Evolutionary conservation across 2,888 invertebrate species (phyloP).

Genomic region (Dermolepida albohirtum): DNA sequence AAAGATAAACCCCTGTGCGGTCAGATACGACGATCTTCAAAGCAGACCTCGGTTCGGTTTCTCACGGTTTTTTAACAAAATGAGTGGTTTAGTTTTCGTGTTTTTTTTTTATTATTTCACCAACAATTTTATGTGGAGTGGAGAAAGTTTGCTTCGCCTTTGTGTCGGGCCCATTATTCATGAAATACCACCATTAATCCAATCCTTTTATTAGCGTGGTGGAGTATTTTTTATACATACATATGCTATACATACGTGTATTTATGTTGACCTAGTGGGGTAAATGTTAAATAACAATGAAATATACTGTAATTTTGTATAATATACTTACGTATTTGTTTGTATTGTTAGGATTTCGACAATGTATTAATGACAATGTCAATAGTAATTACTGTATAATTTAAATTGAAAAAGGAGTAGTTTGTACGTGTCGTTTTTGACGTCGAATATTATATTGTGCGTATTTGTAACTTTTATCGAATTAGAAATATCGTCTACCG

Average conservation of each 20-base stretch:
- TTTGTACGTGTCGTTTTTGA: too few relatives aligned
- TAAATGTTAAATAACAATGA: neutral
- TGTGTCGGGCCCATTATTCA: conserved; percentile 46
- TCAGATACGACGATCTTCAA: conserved; percentile 46
- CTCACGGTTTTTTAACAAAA: conserved; percentile 46
- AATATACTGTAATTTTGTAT: neutral
- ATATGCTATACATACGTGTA: neutral
- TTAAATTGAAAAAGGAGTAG: too few relatives aligned
- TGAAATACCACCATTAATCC: conserved; percentile 35
- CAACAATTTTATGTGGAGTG: conserved; percentile 40
- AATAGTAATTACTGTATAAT: too few relatives aligned
- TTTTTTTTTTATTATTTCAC: conserved; percentile 41
- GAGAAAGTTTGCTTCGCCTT: conserved; percentile 44
- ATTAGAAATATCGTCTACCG: too few relatives aligned
- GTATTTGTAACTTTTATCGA: too few relatives aligned
- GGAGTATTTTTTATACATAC: neutral
- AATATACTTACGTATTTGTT: too few relatives aligned
- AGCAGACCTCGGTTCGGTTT: conserved; percentile 43
- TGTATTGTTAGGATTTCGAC: too few relatives aligned
- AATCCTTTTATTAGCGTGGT: neutral
- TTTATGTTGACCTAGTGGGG: neutral
- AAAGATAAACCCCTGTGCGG: conserved; percentile 49
- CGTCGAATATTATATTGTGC: too few relatives aligned
- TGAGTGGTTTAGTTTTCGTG: conserved; percentile 41
- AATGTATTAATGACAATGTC: too few relatives aligned